Evolutionary conservation across 2,113 vertebrate genomes (phyloP), one percentile per base, ranked within the genome.

Genomic region (Cacatua alba): DNA sequence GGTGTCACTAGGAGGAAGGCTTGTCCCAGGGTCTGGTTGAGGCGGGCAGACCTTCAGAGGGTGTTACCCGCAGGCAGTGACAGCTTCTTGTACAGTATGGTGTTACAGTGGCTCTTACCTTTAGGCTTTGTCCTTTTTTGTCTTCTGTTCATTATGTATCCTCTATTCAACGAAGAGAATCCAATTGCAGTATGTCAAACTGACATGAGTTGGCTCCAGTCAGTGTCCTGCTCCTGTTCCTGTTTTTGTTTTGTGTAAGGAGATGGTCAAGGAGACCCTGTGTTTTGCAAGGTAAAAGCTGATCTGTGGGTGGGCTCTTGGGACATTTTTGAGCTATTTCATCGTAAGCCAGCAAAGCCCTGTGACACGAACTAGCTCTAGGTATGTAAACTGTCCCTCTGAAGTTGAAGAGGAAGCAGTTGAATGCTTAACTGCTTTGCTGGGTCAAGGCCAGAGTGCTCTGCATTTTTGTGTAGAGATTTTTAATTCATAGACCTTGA

Each of bases 351-450:
- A 94, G 83, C 59, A 39, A 59, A 94, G 39, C 72, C 82, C 65
- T 33, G 21, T 82, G 91, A 60, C 74, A 33, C 21, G 55, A 48
- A 5, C 65, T 78, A 37, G 49, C 55, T 83, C 20, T 71, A 26
- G 48, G 37, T 80, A 79, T 84, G 86, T 71, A 86, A 96, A 86
- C 70, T 55, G 86, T 18, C 48, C 48, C 48, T 37, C 49, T 82
- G 57, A 79, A 91, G 39, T 37, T 1, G 0, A 39, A 72, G 70
- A 39, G 63, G 46, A 44, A 72, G 39, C 19, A 60, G 35, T 15
- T 87, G 65, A 57, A 80, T 65, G 72, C 48, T 75, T 62, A 76
- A 87, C 35, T 86, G 77, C 57, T 95, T 94, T 93, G 57, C 86
- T 96, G 80, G 78, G 70, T 94, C 57, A 82, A 41, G 84, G 86